Percentiles rank a stretch among this genome's conserved stretches.
These are phyloP conservation scores for Nothobranchius furzeri DNA, from an alignment of 2,113 vertebrate species.

Conservation along the genomic window DNA sequence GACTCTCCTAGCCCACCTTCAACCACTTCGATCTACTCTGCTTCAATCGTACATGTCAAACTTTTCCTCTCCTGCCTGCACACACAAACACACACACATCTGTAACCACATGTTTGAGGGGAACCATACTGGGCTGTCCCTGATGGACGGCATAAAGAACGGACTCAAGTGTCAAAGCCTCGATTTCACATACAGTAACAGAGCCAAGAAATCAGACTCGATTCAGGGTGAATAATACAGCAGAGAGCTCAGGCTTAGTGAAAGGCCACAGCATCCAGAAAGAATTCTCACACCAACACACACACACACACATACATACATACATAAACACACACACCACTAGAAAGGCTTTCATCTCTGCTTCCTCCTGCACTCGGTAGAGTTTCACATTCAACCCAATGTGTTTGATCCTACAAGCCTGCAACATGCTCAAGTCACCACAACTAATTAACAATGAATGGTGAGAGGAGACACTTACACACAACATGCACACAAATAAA, in stretches of 20 bases:
- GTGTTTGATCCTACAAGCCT: conserved; percentile 57
- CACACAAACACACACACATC: conserved; percentile 51
- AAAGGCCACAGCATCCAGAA: conserved; percentile 62
- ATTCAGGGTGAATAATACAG: conserved; percentile 64
- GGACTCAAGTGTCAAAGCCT: conserved; percentile 61
- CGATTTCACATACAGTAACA: conserved; percentile 17
- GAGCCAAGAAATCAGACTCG: conserved; percentile 73
- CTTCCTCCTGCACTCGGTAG: conserved; percentile 44
- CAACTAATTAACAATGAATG: conserved; percentile 67
- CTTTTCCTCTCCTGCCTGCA: conserved; percentile 32
- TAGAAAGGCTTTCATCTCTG: conserved; percentile 55
- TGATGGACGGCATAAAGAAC: conserved; percentile 28
- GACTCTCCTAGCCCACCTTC: conserved; percentile 26
- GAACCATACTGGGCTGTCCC: conserved; percentile 41
- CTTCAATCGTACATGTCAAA: conserved; percentile 35
- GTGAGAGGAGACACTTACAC: conserved; percentile 40
- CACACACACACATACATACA: conserved; percentile 6
- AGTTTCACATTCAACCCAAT: conserved; percentile 56
- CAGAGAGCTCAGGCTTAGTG: conserved; percentile 63
- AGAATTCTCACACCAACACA: conserved; percentile 44
- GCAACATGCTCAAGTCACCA: conserved; percentile 45
- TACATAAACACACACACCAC: conserved; percentile 15
- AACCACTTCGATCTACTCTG: conserved; percentile 12
- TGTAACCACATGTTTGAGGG: conserved; percentile 54
- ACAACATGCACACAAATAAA: conserved; percentile 43